These are phyloP conservation scores for Erythrolamprus reginae DNA, from an alignment of 2,113 vertebrate species.

Conservation along the genomic window DNA sequence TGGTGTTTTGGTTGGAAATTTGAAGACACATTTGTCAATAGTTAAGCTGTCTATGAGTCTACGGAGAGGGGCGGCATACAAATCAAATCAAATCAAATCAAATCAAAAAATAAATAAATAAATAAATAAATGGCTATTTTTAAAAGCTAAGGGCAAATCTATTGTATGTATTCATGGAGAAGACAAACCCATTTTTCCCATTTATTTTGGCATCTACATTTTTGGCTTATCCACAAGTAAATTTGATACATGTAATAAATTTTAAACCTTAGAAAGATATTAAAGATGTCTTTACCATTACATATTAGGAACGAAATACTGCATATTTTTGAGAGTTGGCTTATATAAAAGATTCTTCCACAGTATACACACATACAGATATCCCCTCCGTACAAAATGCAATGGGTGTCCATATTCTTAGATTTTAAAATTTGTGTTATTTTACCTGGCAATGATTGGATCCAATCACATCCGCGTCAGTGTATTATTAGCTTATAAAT, in stretches of 20 bases:
- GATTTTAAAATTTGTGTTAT: background rate
- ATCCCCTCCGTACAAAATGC: background rate
- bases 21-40: background rate
- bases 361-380: background rate
- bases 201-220: background rate
- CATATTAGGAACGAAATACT: background rate
- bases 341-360: background rate
- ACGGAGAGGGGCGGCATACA: too few species aligned
- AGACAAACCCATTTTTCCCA: background rate
- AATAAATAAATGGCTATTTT: background rate
- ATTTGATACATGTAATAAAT: background rate
- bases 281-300: background rate
- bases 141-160: background rate
- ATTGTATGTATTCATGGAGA: background rate
- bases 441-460: background rate
- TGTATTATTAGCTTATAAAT: conserved; percentile 19
- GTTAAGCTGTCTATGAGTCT: background rate
- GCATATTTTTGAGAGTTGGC: background rate
- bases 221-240: background rate
- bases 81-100: too few species aligned
- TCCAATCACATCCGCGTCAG: background rate
- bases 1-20: background rate
- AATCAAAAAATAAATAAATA: too few species aligned
- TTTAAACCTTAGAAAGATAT: background rate
- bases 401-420: background rate